Base-by-base conservation (phyloP, 2,113 vertebrate genomes). In the Mandrillus leucophaeus region DNA sequence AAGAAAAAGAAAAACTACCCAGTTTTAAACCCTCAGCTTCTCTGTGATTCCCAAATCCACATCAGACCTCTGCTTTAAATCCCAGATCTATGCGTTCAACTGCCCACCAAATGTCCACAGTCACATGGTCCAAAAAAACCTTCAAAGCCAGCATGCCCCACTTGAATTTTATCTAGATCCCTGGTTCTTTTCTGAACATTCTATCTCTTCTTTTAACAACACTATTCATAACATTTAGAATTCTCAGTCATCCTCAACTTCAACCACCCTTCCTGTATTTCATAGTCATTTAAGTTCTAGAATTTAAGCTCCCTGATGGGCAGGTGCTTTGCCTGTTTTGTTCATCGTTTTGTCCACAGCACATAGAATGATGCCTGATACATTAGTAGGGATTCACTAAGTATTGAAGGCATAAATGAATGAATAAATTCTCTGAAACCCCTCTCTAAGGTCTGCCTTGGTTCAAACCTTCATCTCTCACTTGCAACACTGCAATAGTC, bases 21-120 rank as follows among this genome's bases (percentile, higher is more conserved):
- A 25, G 14, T 30, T 78, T 52, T 81, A 97, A 87, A 92, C n/a
- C 32, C 22, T 72, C 30, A 12, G 27, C 35, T 88, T 83, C 68
- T 35, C 90, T 48, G 23, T 43, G 61, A 82, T 61, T 85, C 66
- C 32, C 32, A 87, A 55, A 78, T 55, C 16, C 64, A 57, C 8
- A 5, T 35, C 25, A 43, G 38, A 80, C 48, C 35, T 75, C 35
- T 10, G 8, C 18, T 72, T 73, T 9, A 57, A 80, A 35, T 32
- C 50, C 18, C 4, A 79, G 13, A 48, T 5, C 14, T 70, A 72
- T 59, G 27, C 50, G 38, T 52, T 35, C 73, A 55, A 14, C 17
- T 52, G 3, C 20, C 90, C 40, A 76, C 18, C 17, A 92, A 38
- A 82, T 0, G 0, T 5, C 35, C 35, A 45, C 5, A 57, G 55